Evolutionary conservation across 2,113 vertebrate species (phyloP).

Genomic region (Jacana jacana): DNA sequence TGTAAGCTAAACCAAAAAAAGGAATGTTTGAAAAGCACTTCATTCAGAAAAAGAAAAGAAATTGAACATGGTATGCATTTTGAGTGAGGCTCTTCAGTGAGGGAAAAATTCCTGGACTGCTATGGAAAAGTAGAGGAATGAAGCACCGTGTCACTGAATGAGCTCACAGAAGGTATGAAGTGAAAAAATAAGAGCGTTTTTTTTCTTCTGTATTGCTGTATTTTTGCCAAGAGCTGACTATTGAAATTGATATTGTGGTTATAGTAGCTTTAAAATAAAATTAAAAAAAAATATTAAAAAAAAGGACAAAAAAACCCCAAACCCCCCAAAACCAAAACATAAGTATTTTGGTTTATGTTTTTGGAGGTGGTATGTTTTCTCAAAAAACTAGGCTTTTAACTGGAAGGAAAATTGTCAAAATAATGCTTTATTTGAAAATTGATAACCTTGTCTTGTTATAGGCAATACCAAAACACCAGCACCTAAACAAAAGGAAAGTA

Average conservation of each 20-base stretch:
- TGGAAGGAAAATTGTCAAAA: background rate
- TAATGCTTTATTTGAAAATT: background rate
- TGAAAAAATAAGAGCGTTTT: background rate
- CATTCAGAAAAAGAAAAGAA: slow-evolving; percentile 38
- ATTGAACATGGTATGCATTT: background rate
- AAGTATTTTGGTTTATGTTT: background rate
- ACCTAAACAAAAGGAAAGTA: background rate
- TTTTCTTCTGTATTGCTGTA: background rate
- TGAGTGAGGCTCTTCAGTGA: slow-evolving; percentile 4
- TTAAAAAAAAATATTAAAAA: too few species aligned
- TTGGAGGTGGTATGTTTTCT: background rate
- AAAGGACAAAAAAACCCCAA: too few species aligned
- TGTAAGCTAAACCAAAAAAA: background rate
- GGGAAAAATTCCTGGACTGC: background rate
- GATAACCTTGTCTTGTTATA: background rate
- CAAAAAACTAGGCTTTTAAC: background rate
- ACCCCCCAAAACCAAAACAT: background rate
- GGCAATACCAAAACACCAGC: background rate
- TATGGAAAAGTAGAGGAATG: background rate
- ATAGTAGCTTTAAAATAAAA: background rate
- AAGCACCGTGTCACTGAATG: background rate
- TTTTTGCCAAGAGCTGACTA: background rate
- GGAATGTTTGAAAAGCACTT: slow-evolving; percentile 17
- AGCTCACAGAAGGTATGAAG: background rate
- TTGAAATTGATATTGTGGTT: background rate